Conservation (phyloP, 2,888 invertebrate species). For the Orchestes rusci region DNA sequence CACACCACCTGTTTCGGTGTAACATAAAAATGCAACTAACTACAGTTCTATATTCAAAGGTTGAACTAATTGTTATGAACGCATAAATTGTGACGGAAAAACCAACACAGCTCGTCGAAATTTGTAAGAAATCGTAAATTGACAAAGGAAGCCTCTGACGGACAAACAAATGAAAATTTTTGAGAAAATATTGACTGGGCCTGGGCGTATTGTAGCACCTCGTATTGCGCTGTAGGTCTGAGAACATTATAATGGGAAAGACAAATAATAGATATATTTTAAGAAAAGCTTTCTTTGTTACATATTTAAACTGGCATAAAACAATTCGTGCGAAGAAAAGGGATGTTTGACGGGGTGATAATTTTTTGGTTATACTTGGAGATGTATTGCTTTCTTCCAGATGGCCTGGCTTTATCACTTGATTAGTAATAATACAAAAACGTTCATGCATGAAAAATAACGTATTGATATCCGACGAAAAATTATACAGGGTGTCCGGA, state of each 20-base stretch:
- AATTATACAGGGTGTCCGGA: too few species aligned
- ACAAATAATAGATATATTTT: slow-evolving; percentile 25
- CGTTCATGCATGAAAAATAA: too few species aligned
- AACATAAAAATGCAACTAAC: slow-evolving; percentile 15
- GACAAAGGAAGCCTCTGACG: slow-evolving; percentile 24
- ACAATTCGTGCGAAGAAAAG: slow-evolving; percentile 23
- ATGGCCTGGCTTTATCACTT: too few species aligned
- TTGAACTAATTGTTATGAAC: slow-evolving; percentile 24
- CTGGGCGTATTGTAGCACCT: slow-evolving; percentile 20
- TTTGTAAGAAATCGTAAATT: slow-evolving; percentile 23
- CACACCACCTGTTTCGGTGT: slow-evolving; percentile 14
- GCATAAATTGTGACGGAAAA: slow-evolving; percentile 18
- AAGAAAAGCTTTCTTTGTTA: slow-evolving; percentile 31
- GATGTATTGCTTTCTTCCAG: too few species aligned
- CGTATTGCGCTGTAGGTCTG: slow-evolving; percentile 12
- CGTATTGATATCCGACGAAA: too few species aligned
- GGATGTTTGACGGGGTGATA: slow-evolving; percentile 13
- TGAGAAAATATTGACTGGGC: slow-evolving; percentile 25
- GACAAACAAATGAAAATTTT: slow-evolving; percentile 23
- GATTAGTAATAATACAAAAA: too few species aligned
- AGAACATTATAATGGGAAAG: slow-evolving; percentile 16
- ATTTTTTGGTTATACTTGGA: too few species aligned
- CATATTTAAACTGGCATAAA: slow-evolving; percentile 29
- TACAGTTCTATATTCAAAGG: slow-evolving; percentile 18
- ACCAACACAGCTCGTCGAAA: slow-evolving; percentile 17